Evolutionary conservation across 2,888 invertebrate species (phyloP), one percentile per base, ranked within the genome.

Genomic region (Parapristionchus giblindavisi): DNA sequence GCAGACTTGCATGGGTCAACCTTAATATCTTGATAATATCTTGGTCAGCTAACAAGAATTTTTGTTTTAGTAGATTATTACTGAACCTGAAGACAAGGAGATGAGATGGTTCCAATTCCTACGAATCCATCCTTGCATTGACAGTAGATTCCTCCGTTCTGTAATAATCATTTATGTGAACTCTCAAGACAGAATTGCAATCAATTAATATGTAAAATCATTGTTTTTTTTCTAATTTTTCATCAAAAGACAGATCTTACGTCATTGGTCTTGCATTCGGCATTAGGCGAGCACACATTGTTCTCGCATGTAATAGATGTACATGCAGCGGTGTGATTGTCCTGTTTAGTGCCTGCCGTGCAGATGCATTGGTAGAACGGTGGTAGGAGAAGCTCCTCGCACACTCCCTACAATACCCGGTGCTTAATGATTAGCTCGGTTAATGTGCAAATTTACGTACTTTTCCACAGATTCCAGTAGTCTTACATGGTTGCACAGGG

Each of bases 331-430:
- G 73, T 73, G 52, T 29, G 36, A 29, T 74, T 74, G 54, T 61
- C 61, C 63, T 63, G 74, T 4, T 63, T 52, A 5, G 63, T 63
- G 27, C 74, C 74, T 11, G 36, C 38, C 0, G 58, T 38, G 43
- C 74, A 74, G 5, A 11, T 8, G 32, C 74, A 74, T 32, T 74
- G 38, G 65, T 63, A 74, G 74, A 74, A 74, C 36, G 74, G 74
- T 54, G 51, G 34, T 17, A 73, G 34, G 34, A 60, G 40, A 21
- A 38, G 32, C n/a, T 14, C 8, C 27, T 36, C 48, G 51, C 73
- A 73, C 24, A 73, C 51, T 27, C 73, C 73, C 65, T 65, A 24
- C 8, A n/a, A n/a, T n/a, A n/a, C n/a, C n/a, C n/a, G n/a, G n/a
- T n/a, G n/a, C n/a, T n/a, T n/a, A n/a, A n/a, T n/a, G 43, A 17